Base-by-base conservation (phyloP, 2,797 vertebrate species). In the Denticeps clupeoides region DNA sequence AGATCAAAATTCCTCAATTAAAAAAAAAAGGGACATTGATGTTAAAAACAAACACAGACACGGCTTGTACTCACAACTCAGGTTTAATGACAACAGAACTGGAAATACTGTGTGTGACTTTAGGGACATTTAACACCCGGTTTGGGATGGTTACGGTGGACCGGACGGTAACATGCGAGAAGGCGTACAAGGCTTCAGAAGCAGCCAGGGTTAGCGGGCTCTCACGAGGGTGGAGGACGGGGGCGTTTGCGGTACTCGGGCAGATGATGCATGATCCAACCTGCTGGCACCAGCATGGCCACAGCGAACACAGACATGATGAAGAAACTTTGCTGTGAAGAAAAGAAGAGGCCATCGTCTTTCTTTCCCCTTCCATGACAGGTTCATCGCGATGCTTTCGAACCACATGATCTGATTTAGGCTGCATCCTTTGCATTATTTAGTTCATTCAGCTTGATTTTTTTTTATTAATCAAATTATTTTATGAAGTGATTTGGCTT, bases 211-310 rank as follows among this genome's bases (percentile, higher is more conserved):
- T 32, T 10, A 47, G 7, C 25, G 45, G 24, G 31, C 22, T 4
- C 22, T 63, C 19, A 63, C 27, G 56, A 49, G 7, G 41, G 32
- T 7, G 64, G 57, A 4, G 55, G 28, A 40, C 31, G 48, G 13
- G 49, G 33, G 32, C 55, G 79, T 47, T 67, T 73, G 25, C 67
- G 75, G 41, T 82, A 85, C 49, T 81, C 74, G 4, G 83, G 73
- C 49, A 90, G 65, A 58, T 84, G 84, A 47, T 63, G 66, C 53
- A 89, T 59, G 55, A 89, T 67, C 84, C 86, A 89, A 27, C 73
- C 87, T 2, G 85, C 81, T 0, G 83, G 86, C 32, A 63, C 64
- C 51, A 89, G 72, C 57, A 88, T 7, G 28, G 75, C 65, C 26
- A 61, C 40, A 0, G 83, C 76, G 40, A 89, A 84, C 50, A 84